phyloP scores from a whole-genome alignment of 2,888 invertebrate genomes.

The Melangyna quadrimaculata region DNA sequence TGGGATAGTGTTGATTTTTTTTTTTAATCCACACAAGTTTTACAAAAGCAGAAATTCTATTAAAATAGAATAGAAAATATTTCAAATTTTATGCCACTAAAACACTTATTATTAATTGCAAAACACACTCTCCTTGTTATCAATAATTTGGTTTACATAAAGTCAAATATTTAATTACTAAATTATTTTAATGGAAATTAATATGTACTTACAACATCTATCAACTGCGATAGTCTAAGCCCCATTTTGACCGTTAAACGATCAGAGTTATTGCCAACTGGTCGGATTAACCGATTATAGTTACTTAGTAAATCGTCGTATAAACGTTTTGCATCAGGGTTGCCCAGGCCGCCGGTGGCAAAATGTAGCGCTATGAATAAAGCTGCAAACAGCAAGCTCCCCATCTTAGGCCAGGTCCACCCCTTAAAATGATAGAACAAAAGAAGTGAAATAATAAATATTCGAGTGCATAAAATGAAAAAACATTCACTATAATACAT shows the following conservation, averaged over 20 bases:
- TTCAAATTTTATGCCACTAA: too few relatives aligned
- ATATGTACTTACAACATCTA: conserved; percentile 95
- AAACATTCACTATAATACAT: neutral
- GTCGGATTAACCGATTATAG: conserved; percentile 97
- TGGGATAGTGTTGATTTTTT: too few relatives aligned
- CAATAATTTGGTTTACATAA: neutral
- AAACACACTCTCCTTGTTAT: neutral
- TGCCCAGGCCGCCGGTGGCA: conserved; percentile 90
- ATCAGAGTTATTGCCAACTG: conserved; percentile 96
- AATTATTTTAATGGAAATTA: too few relatives aligned
- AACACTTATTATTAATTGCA: too few relatives aligned
- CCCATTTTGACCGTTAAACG: conserved; percentile 97
- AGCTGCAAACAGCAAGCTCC: conserved; percentile 88
- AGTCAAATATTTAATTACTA: neutral
- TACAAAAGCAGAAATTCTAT: too few relatives aligned
- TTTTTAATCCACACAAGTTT: too few relatives aligned
- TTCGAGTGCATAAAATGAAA: neutral
- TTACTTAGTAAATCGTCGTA: conserved; percentile 97
- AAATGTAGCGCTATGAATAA: conserved; percentile 89
- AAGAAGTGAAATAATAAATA: neutral
- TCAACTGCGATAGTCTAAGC: conserved; percentile 93
- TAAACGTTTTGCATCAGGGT: conserved; percentile 95
- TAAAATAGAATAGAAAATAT: too few relatives aligned
- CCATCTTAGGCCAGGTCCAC: conserved; percentile 93
- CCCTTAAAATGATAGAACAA: conserved; percentile 83